Percentiles rank a stretch among this genome's conserved stretches.
phyloP scores from a whole-genome alignment of 2,113 vertebrate genomes.

The Pelmatolapia mariae region DNA sequence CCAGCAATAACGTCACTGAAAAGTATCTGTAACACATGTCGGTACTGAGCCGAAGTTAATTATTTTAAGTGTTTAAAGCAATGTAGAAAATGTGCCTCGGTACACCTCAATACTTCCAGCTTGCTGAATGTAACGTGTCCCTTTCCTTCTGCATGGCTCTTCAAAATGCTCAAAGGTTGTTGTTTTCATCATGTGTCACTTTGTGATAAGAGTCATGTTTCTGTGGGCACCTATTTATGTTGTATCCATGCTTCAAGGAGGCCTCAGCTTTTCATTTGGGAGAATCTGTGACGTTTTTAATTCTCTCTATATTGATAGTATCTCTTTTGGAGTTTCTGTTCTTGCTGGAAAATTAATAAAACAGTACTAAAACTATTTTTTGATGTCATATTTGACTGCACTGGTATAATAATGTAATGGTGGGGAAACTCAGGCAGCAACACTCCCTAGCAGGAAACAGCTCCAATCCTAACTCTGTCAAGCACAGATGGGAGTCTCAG shows the following conservation, averaged over 20 bases:
- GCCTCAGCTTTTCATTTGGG: conserved; percentile 14
- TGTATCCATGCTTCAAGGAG: conserved; percentile 9
- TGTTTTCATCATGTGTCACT: conserved; percentile 11
- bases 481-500: background rate
- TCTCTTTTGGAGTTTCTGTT: conserved; percentile 42
- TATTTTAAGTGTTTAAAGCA: conserved; percentile 17
- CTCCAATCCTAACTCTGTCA: background rate
- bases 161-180: background rate
- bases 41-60: background rate
- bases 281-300: conserved; percentile 20
- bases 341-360: conserved; percentile 47
- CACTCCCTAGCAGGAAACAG: background rate
- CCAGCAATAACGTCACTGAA: conserved; percentile 53
- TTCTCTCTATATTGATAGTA: conserved; percentile 4
- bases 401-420: background rate
- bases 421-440: background rate
- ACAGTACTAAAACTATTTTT: background rate
- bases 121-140: conserved; percentile 55
- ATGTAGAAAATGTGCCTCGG: conserved; percentile 56
- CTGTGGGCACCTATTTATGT: conserved; percentile 7
- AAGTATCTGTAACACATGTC: background rate
- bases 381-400: background rate
- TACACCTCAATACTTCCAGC: conserved; percentile 55
- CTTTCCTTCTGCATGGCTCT: conserved; percentile 42
- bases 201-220: conserved; percentile 7